phyloP scores from a whole-genome alignment of 2,113 vertebrate species.

The Sigmodon hispidus region DNA sequence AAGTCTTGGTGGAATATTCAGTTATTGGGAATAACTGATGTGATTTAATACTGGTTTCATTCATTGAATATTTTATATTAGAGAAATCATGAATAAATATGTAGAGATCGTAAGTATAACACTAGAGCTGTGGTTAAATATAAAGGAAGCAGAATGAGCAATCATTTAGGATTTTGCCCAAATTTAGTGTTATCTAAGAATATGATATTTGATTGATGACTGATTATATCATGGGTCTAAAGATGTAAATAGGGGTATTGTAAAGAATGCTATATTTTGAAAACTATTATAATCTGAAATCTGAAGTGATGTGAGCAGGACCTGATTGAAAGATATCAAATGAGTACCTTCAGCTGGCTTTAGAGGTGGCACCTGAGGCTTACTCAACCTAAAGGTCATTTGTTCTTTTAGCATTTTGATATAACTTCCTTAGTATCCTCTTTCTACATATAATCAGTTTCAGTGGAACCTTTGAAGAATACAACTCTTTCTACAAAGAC shows the following conservation, averaged over 20 bases:
- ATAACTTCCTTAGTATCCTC: neutral
- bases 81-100: neutral
- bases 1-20: neutral
- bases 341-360: neutral
- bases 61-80: neutral
- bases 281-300: neutral
- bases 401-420: neutral
- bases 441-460: neutral
- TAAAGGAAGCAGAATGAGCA: neutral
- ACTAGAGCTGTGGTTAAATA: neutral
- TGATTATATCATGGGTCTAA: neutral
- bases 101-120: neutral
- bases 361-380: neutral
- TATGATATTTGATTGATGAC: neutral
- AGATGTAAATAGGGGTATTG: rapidly evolving
- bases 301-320: too few species aligned
- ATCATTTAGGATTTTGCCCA: neutral
- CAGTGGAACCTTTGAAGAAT: rapidly evolving
- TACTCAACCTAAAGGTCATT: neutral
- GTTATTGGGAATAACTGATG: neutral
- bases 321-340: neutral
- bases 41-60: neutral
- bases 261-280: neutral
- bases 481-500: neutral
- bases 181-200: neutral